Percentiles rank a stretch among this genome's conserved stretches.
phyloP scores from a whole-genome alignment of 2,113 vertebrate species.

The Microtus ochrogaster region DNA sequence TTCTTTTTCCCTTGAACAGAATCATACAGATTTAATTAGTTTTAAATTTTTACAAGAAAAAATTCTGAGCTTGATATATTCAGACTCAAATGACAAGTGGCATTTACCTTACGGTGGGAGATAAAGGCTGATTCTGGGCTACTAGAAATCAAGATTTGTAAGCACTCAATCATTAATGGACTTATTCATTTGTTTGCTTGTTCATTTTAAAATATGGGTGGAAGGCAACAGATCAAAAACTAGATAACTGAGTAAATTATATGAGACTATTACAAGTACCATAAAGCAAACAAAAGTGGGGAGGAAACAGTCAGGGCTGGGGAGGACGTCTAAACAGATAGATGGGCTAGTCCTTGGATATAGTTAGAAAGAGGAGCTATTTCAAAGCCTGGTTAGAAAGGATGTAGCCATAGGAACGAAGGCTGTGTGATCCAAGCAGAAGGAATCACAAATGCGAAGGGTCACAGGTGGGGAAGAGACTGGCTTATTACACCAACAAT shows the following conservation, averaged over 20 bases:
- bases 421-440: neutral
- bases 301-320: neutral
- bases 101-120: neutral
- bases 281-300: neutral
- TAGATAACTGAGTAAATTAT: conserved; percentile 17
- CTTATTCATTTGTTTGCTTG: conserved; percentile 3
- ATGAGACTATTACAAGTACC: neutral
- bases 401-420: neutral
- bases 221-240: neutral
- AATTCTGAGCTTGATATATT: neutral
- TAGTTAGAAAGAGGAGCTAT: neutral
- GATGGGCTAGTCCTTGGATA: neutral
- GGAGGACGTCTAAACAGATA: neutral
- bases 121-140: conserved; percentile 18
- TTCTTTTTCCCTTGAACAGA: conserved; percentile 33
- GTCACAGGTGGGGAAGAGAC: conserved; percentile 10
- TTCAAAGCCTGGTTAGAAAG: neutral
- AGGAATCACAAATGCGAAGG: neutral
- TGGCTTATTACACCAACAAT: neutral
- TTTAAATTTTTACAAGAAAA: conserved; percentile 59
- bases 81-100: conserved; percentile 26
- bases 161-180: conserved; percentile 33
- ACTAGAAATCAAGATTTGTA: conserved; percentile 11
- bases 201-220: conserved; percentile 39
- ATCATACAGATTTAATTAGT: conserved; percentile 27